A percentile compares a stretch with the other conserved stretches of the same genome.
phyloP scores from a whole-genome alignment of 2,113 vertebrate species.

The Reinhardtius hippoglossoides region DNA sequence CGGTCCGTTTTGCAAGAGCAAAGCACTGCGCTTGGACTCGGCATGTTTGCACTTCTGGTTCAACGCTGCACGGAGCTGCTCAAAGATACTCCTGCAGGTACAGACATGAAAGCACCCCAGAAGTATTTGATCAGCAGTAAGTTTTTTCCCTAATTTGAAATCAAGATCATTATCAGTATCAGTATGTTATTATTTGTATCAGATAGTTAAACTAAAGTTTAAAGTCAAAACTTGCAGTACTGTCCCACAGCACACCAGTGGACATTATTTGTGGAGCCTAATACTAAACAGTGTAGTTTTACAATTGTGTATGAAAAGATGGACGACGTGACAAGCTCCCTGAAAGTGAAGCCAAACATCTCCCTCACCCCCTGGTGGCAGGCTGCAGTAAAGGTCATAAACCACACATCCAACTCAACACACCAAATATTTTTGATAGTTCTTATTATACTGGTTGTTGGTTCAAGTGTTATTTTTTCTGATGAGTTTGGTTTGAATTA shows the following conservation, averaged over 20 bases:
- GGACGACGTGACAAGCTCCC: no score
- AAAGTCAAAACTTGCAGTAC: no score
- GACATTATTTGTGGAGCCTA: no score
- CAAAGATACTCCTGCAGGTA: slow-evolving; percentile 86
- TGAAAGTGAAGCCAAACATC: neutral
- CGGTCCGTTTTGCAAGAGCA: slow-evolving; percentile 94
- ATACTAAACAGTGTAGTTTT: neutral
- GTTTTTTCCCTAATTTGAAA: neutral
- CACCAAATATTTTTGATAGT: no score
- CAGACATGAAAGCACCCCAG: neutral
- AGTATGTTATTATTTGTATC: no score
- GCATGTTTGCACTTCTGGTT: slow-evolving; percentile 94
- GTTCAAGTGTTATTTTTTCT: no score
- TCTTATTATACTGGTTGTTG: no score
- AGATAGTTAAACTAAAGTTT: no score
- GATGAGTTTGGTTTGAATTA: no score
- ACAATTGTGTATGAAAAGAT: neutral
- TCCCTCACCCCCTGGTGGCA: neutral
- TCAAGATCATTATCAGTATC: neutral
- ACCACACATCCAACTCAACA: no score
- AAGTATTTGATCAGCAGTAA: neutral
- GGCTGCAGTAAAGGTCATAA: no score
- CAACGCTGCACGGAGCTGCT: slow-evolving; percentile 90
- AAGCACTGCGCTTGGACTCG: slow-evolving; percentile 89
- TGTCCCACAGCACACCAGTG: no score